Base-by-base conservation (phyloP, 2,888 invertebrate species). In the Poecilus cupreus region DNA sequence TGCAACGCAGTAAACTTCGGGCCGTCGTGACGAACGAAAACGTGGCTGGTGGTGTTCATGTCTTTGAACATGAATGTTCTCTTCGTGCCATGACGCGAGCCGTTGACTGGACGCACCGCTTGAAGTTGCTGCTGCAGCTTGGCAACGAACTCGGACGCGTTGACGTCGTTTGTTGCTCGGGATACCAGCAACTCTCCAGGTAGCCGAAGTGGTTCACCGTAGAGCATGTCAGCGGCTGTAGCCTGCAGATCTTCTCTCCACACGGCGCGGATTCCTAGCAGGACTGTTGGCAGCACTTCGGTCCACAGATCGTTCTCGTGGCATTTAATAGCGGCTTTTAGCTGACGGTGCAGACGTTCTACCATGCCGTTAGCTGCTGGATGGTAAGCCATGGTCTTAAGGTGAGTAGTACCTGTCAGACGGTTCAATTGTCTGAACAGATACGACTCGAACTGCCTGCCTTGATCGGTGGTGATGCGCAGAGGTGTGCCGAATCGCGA, bases 301-400 rank as follows among this genome's bases (percentile, higher is more conserved):
- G n/a, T n/a, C n/a, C n/a, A n/a, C n/a, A n/a, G n/a, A n/a, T n/a
- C n/a, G n/a, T n/a, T n/a, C n/a, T 46, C 70, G 32, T 86, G 84
- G 77, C 85, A 85, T 78, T 76, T 85, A 20, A 88, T 82, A 0
- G 89, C 87, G 0, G 88, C 85, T 84, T 88, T 89, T 75, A 89
- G 83, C 4, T 86, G 85, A 1, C 89, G 84, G 82, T 90, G 89
- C 80, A 87, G 86, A 3, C 88, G 83, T 82, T 89, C 88, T 3
- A 89, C 85, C 75, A n/a, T n/a, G n/a, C n/a, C n/a, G n/a, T n/a
- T n/a, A n/a, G n/a, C n/a, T n/a, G n/a, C n/a, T n/a, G n/a, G n/a
- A n/a, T n/a, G n/a, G n/a, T n/a, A n/a, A n/a, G n/a, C n/a, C n/a
- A n/a, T n/a, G n/a, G n/a, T n/a, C 88, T 84, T 0, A 88, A 88